phyloP scores from a whole-genome alignment of 2,797 vertebrate genomes.

The Hippocampus kuda region DNA sequence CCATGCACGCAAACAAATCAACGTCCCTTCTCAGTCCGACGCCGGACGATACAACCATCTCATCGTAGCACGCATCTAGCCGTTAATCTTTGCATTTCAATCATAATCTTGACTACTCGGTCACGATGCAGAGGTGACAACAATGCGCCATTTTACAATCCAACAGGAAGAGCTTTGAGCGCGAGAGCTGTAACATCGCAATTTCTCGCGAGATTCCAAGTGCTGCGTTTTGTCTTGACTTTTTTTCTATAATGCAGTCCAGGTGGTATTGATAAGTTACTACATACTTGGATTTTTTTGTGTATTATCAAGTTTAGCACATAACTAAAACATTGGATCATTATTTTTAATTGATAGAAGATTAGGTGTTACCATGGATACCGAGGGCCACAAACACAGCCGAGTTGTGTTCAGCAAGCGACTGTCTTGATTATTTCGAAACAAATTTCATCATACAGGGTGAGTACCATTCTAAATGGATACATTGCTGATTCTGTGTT shows the following conservation, averaged over 20 bases:
- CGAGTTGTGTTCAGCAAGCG: no score
- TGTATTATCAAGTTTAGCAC: no score
- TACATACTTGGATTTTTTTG: not conserved
- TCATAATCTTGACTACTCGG: slow-evolving; percentile 24
- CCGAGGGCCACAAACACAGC: slow-evolving; percentile 37
- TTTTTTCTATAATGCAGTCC: not conserved
- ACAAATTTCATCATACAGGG: not conserved
- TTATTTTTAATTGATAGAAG: not conserved
- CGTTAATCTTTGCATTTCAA: not conserved
- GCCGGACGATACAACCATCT: not conserved
- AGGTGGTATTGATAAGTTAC: not conserved
- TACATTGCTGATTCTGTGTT: not conserved
- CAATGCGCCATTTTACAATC: slow-evolving; percentile 69
- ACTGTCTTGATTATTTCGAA: not conserved
- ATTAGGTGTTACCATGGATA: slow-evolving; percentile 50
- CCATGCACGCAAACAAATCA: slow-evolving; percentile 27
- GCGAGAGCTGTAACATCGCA: slow-evolving; percentile 45
- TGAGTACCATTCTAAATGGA: not conserved
- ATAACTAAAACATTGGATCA: not conserved
- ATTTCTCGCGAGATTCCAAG: slow-evolving; percentile 48
- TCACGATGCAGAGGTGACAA: slow-evolving; percentile 40
- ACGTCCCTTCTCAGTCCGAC: slow-evolving; percentile 12
- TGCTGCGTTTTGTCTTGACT: not conserved
- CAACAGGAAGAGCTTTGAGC: slow-evolving; percentile 47
- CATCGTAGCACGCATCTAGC: slow-evolving; percentile 31